phyloP scores from a whole-genome alignment of 37 sponge, comb jelly and placozoan species.

The Dysidea cf. avara region DNA sequence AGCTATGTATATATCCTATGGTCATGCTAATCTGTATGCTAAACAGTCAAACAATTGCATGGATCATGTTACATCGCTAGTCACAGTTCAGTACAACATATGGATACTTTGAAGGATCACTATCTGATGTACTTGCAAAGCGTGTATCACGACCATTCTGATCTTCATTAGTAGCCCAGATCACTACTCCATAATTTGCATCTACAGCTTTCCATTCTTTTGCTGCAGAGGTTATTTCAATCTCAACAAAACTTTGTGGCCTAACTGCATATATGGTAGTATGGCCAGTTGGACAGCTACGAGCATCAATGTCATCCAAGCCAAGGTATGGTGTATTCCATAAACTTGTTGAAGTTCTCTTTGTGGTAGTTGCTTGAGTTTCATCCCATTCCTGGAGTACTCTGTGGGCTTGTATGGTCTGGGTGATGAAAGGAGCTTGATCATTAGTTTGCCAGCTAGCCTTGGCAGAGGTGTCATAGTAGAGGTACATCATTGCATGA shows the following conservation, averaged over 20 bases:
- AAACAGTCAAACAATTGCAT: too few relatives aligned
- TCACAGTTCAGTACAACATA: constrained; percentile 27
- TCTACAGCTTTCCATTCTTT: constrained; percentile 29
- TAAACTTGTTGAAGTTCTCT: not conserved
- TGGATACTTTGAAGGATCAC: not conserved
- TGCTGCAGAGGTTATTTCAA: too few relatives aligned
- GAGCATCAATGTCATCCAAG: constrained; percentile 34
- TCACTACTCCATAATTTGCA: constrained; percentile 39
- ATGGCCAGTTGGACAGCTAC: not conserved
- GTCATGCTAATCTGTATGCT: too few relatives aligned
- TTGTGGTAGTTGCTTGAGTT: constrained; percentile 20
- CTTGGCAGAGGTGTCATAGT: constrained; percentile 24
- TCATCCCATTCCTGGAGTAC: constrained; percentile 29
- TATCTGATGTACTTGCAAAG: constrained; percentile 10
- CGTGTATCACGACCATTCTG: constrained; percentile 16
- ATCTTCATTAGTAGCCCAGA: constrained; percentile 27
- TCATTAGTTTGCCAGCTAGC: constrained; percentile 7
- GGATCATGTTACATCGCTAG: too few relatives aligned
- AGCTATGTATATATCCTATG: too few relatives aligned
- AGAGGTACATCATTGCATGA: too few relatives aligned
- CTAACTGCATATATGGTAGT: constrained; percentile 12
- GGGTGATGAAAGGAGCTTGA: constrained; percentile 31
- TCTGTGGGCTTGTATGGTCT: constrained; percentile 12
- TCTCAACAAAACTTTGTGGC: constrained; percentile 17
- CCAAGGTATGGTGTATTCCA: constrained; percentile 32